Conservation (phyloP, 2,888 invertebrate species). For the Ochropleura leucogaster region DNA sequence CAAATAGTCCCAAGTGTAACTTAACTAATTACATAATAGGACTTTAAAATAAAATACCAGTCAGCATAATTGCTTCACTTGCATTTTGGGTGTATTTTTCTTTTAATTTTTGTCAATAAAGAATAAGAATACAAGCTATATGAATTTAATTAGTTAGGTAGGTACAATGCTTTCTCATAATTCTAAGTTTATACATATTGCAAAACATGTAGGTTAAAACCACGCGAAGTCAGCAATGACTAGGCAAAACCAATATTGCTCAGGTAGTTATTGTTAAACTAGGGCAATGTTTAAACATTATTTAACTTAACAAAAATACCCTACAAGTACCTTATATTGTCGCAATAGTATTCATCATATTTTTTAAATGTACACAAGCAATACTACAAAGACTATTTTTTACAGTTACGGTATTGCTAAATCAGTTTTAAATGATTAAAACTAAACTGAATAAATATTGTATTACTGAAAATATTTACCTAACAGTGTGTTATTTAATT, state of each 20-base stretch:
- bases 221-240: conserved; percentile 3
- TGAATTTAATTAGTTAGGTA: background rate
- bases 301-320: conserved; percentile 10
- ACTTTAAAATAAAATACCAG: background rate
- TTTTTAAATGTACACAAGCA: background rate
- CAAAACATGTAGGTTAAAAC: background rate
- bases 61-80: too few species aligned
- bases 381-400: too few species aligned
- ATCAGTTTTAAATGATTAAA: too few species aligned
- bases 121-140: background rate
- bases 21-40: background rate
- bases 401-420: too few species aligned
- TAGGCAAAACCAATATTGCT: conserved; percentile 29
- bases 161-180: background rate
- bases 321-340: conserved; percentile 5
- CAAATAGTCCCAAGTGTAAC: too few species aligned
- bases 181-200: background rate
- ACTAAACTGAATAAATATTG: too few species aligned
- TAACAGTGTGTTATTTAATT: background rate
- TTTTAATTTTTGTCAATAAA: too few species aligned
- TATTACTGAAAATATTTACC: too few species aligned
- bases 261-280: conserved; percentile 19
- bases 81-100: too few species aligned
- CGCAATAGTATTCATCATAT: conserved; percentile 1
- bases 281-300: conserved; percentile 36